Evolutionary conservation across 2,888 invertebrate species (phyloP).

Genomic region (Cyclophora albipunctata): DNA sequence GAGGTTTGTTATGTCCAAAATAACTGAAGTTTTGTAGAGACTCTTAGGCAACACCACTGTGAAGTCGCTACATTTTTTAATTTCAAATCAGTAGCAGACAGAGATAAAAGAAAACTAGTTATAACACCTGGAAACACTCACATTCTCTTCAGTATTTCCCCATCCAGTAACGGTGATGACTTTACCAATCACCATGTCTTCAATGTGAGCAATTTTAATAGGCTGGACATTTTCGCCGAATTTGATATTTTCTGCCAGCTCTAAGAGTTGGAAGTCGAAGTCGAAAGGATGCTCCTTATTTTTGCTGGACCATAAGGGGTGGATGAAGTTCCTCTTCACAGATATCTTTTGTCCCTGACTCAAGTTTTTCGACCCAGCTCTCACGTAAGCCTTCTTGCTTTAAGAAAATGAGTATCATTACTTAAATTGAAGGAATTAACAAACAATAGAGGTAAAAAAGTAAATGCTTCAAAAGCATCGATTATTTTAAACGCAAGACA

Average conservation of each 20-base stretch:
- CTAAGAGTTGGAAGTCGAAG: constrained; percentile 58
- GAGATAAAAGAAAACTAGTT: no score
- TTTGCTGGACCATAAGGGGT: constrained; percentile 45
- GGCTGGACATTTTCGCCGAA: constrained; percentile 50
- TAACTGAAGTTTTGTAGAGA: no score
- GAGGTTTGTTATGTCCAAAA: no score
- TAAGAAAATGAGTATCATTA: constrained; percentile 8
- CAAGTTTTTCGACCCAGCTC: constrained; percentile 54
- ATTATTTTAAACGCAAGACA: no score
- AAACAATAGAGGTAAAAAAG: no score
- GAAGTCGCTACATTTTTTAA: no score
- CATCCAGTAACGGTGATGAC: constrained; percentile 62
- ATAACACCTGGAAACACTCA: constrained; percentile 46
- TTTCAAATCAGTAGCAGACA: no score
- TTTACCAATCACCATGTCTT: constrained; percentile 61
- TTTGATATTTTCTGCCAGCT: constrained; percentile 39
- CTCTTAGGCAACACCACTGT: no score
- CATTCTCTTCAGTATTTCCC: constrained; percentile 63
- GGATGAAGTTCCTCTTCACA: constrained; percentile 37
- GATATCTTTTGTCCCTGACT: constrained; percentile 40
- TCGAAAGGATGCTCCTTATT: constrained; percentile 60
- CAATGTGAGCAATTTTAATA: constrained; percentile 52
- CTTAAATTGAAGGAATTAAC: neutral
- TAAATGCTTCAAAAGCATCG: no score
- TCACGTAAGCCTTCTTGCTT: constrained; percentile 54